These are phyloP conservation scores for Psylliodes chrysocephalus DNA, from an alignment of 2,888 invertebrate species.

Conservation along the genomic window DNA sequence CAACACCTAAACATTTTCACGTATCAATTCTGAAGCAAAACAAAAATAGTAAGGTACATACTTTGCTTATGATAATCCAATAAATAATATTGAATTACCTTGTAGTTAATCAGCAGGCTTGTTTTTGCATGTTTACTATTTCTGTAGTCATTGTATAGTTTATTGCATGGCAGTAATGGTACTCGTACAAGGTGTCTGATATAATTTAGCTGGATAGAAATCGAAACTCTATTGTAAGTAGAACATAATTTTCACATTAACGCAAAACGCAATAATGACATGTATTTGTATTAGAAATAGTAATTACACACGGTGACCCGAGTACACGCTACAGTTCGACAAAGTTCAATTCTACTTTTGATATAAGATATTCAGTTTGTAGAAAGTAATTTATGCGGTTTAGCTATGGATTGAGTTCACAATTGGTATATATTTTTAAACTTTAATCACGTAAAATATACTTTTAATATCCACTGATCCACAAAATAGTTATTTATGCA, in stretches of 20 bases:
- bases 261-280: slow-evolving; percentile 1
- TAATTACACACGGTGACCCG: not conserved
- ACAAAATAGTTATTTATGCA: too few relatives aligned
- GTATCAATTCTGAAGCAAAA: too few relatives aligned
- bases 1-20: too few relatives aligned
- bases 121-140: not conserved
- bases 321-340: too few relatives aligned
- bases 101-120: not conserved
- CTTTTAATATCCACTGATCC: too few relatives aligned
- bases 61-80: too few relatives aligned
- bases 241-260: slow-evolving; percentile 17
- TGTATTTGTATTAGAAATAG: slow-evolving; percentile 6
- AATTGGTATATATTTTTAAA: too few relatives aligned
- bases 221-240: slow-evolving; percentile 15
- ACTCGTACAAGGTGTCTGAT: slow-evolving; percentile 28
- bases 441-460: too few relatives aligned
- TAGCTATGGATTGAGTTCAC: too few relatives aligned
- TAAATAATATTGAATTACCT: not conserved
- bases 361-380: too few relatives aligned
- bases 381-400: too few relatives aligned
- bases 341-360: not conserved
- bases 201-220: slow-evolving; percentile 22
- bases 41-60: too few relatives aligned
- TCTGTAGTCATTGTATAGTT: not conserved
- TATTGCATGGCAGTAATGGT: not conserved